Conservation (phyloP, 2,888 invertebrate species). For the Melinaea marsaeus region DNA sequence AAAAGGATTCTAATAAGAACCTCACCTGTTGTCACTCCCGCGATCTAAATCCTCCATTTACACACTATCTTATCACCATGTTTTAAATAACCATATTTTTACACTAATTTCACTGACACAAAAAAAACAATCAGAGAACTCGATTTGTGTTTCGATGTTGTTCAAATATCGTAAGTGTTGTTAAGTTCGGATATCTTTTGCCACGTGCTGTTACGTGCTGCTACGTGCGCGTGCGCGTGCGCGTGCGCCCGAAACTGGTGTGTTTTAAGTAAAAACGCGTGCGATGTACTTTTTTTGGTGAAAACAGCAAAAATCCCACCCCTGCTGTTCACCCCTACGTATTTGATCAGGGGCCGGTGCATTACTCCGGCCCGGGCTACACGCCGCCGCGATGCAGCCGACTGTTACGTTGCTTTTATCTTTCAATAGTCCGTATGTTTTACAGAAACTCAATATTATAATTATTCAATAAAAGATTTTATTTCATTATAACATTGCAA, state of each 20-base stretch:
- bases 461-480: too few species aligned
- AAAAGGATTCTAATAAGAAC: constrained; percentile 47
- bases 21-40: constrained; percentile 52
- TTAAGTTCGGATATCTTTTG: constrained; percentile 19
- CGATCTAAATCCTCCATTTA: constrained; percentile 51
- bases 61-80: constrained; percentile 49
- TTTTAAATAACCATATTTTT: constrained; percentile 28
- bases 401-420: background rate
- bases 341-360: constrained; percentile 68
- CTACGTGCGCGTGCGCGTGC: constrained; percentile 59
- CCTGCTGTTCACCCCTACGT: constrained; percentile 58
- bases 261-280: constrained; percentile 75
- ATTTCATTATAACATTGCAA: too few species aligned
- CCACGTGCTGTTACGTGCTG: constrained; percentile 52
- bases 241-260: constrained; percentile 66
- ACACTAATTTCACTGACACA: constrained; percentile 17
- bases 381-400: constrained; percentile 36
- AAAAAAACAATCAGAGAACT: constrained; percentile 16
- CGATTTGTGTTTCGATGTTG: constrained; percentile 9
- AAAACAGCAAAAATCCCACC: constrained; percentile 71
- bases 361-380: constrained; percentile 52
- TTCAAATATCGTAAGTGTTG: background rate
- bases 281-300: constrained; percentile 62
- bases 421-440: too few species aligned
- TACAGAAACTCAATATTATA: too few species aligned